These are phyloP conservation scores for Macaca nemestrina DNA, from an alignment of 2,113 vertebrate genomes.

Conservation along the genomic window DNA sequence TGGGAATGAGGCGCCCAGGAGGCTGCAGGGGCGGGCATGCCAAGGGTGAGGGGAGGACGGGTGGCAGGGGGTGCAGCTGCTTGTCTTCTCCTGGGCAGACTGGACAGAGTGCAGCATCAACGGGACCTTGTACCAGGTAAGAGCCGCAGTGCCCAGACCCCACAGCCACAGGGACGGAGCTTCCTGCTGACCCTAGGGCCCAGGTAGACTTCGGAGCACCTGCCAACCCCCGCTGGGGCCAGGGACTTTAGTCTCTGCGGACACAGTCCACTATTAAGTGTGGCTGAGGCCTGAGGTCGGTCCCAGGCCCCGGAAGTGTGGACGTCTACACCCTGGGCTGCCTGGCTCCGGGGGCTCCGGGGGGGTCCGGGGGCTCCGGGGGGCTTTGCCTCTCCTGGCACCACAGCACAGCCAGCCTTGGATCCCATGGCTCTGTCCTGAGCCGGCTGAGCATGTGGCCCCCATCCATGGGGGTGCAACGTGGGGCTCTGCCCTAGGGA, in stretches of 20 bases:
- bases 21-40: rapidly evolving
- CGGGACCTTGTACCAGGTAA: constrained; percentile 67
- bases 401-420: not conserved
- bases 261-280: not conserved
- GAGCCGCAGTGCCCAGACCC: not conserved
- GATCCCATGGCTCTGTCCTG: rapidly evolving
- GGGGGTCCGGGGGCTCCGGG: too few species aligned
- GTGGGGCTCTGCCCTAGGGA: not conserved
- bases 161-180: too few species aligned
- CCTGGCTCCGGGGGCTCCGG: too few species aligned
- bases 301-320: not conserved
- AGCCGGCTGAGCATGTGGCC: not conserved
- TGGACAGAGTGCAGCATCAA: not conserved
- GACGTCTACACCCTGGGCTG: too few species aligned
- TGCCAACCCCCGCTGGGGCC: not conserved
- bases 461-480: not conserved
- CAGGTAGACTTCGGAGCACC: too few species aligned
- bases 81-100: not conserved
- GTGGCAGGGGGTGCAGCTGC: not conserved
- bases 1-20: rapidly evolving
- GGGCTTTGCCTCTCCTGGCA: not conserved
- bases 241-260: not conserved
- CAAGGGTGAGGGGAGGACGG: rapidly evolving
- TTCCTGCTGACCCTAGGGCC: not conserved
- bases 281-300: not conserved